phyloP scores from a whole-genome alignment of 2,797 vertebrate species.

The Micropoecilia bifurca region DNA sequence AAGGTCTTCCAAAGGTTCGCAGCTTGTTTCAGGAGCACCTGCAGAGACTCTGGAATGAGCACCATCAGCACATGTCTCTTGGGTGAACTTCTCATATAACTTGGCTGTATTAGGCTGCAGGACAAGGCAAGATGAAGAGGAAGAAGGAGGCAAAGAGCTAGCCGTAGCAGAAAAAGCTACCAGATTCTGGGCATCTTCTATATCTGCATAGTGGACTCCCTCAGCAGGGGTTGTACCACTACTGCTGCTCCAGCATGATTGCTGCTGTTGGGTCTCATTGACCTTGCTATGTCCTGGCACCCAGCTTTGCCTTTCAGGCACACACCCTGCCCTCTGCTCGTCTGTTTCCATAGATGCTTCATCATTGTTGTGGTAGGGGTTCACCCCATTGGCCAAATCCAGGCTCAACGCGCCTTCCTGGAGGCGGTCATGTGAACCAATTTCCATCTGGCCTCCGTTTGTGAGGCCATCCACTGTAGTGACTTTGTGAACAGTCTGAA shows the following conservation, averaged over 20 bases:
- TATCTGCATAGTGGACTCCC: conserved; percentile 77
- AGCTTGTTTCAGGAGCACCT: conserved; percentile 54
- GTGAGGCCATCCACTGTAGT: conserved; percentile 95
- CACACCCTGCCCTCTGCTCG: conserved; percentile 65
- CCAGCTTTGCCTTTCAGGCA: conserved; percentile 73
- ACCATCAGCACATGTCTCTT: conserved; percentile 84
- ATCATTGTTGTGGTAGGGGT: conserved; percentile 75
- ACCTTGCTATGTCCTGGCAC: conserved; percentile 71
- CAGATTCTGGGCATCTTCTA: conserved; percentile 93
- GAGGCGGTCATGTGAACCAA: conserved; percentile 95
- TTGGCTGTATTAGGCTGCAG: conserved; percentile 79
- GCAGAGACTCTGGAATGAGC: conserved; percentile 56
- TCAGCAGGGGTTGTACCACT: conserved; percentile 51
- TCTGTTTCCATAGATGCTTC: conserved; percentile 73
- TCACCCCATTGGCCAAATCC: conserved; percentile 89
- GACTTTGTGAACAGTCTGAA: conserved; percentile 90
- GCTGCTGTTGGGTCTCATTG: conserved; percentile 70
- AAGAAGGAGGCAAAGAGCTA: conserved; percentile 86
- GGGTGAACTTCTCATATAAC: conserved; percentile 91
- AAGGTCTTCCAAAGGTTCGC: conserved; percentile 84
- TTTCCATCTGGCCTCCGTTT: conserved; percentile 98
- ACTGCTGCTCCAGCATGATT: conserved; percentile 69
- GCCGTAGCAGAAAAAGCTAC: conserved; percentile 93
- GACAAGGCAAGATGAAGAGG: conserved; percentile 70
- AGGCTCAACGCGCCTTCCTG: conserved; percentile 90